Base-by-base conservation (phyloP, 1,140 invertebrate species). In the Drosophila lacertosa region DNA sequence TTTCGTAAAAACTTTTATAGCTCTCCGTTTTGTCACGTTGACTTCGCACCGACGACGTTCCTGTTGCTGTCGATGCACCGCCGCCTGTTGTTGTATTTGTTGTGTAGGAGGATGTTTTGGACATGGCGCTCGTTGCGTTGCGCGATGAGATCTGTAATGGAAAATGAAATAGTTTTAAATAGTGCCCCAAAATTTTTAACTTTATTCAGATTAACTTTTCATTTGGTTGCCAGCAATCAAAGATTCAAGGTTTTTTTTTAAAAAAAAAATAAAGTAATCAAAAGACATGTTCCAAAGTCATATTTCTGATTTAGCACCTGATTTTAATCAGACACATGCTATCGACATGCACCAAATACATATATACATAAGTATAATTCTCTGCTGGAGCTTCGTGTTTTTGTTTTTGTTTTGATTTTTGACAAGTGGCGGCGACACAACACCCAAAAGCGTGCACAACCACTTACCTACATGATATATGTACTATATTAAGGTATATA, bases 1-100 rank as follows among this genome's bases (percentile, higher is more conserved):
- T 90, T 74, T 90, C 89, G 69, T 90, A 90, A 68, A 83, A 90
- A 70, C 89, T 90, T 84, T 90, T 90, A 69, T 83, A 90, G 51
- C 67, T 83, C 53, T 89, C 84, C 57, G 51, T 53, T 66, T 90
- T 90, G 42, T 83, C 89, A 51, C 83, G 83, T 77, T 84, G 77
- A 59, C 62, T 74, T 72, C 82, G 73, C 42, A 53, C 33, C 15
- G 54, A 44, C 5, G 67, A 62, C 5, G 65, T 60, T 51, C 53
- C 51, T 68, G 66, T 33, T 24, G 22, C 13, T 16, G 58, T 50
- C 20, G 54, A 37, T 16, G 72, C 35, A n/a, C 58, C 55, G 18
- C 66, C 37, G 66, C 47, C 18, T 40, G 54, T 15, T 18, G 57
- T 53, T 60, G 64, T 15, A 15, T 42, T 66, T 51, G 60, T 6